A percentile compares a stretch with the other conserved stretches of the same genome.
phyloP scores from a whole-genome alignment of 2,888 invertebrate genomes.

The Cotesia congregata region DNA sequence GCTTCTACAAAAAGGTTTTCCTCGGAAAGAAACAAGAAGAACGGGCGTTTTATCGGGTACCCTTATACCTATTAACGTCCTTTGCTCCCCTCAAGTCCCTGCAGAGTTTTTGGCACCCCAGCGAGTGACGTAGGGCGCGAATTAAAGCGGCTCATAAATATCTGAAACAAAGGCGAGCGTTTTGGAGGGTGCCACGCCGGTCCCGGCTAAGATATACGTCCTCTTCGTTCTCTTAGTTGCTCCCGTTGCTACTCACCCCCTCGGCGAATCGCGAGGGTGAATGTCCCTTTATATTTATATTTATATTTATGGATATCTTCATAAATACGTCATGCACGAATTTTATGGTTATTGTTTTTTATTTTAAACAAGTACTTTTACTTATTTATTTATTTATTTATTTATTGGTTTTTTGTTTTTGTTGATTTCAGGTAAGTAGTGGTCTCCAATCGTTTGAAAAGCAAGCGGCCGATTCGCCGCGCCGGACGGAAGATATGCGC shows the following conservation, averaged over 20 bases:
- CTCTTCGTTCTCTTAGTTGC: conserved; percentile 49
- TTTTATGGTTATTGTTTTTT: background rate
- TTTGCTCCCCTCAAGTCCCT: conserved; percentile 47
- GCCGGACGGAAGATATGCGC: conserved; percentile 74
- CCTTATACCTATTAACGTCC: conserved; percentile 67
- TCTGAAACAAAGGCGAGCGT: conserved; percentile 70
- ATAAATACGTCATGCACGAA: background rate
- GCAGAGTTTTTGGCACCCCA: conserved; percentile 50
- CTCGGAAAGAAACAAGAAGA: background rate
- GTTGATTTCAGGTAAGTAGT: conserved; percentile 68
- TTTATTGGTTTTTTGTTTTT: conserved; percentile 41
- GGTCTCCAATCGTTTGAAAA: conserved; percentile 67
- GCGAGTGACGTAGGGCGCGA: conserved; percentile 67
- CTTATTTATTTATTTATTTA: conserved; percentile 21
- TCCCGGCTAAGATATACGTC: conserved; percentile 65
- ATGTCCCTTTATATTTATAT: conserved; percentile 13
- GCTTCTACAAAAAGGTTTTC: conserved; percentile 15
- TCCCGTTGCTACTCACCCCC: background rate
- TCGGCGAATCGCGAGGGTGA: conserved; percentile 1
- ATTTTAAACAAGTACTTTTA: background rate
- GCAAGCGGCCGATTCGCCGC: conserved; percentile 67
- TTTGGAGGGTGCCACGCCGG: conserved; percentile 66
- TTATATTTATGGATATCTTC: background rate
- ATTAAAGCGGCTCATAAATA: conserved; percentile 71
- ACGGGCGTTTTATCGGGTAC: conserved; percentile 62